These are phyloP conservation scores for Epirrhoe tristata DNA, from an alignment of 2,888 invertebrate species.

Conservation along the genomic window DNA sequence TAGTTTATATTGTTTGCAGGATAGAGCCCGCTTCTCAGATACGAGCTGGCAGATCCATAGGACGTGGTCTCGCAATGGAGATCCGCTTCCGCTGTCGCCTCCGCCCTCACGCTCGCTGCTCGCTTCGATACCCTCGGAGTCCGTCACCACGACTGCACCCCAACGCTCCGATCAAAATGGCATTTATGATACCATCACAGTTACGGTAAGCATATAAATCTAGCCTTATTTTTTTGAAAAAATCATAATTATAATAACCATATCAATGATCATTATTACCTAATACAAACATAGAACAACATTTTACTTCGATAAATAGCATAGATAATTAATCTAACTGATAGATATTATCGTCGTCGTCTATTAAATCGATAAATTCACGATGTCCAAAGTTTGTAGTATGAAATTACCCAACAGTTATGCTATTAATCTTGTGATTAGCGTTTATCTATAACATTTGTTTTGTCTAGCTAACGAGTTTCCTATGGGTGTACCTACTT, in stretches of 20 bases:
- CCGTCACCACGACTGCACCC: conserved; percentile 54
- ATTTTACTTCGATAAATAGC: background rate
- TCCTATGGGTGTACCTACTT: conserved; percentile 40
- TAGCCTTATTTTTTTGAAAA: too few relatives aligned
- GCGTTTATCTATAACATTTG: conserved; percentile 47
- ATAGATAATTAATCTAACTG: background rate
- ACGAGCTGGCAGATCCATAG: conserved; percentile 91
- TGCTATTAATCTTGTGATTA: conserved; percentile 41
- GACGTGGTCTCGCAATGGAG: conserved; percentile 86
- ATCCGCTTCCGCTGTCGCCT: conserved; percentile 73
- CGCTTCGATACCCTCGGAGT: conserved; percentile 56
- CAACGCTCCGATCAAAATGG: conserved; percentile 71
- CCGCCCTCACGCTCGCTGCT: conserved; percentile 62
- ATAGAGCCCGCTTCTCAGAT: conserved; percentile 89
- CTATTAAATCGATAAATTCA: conserved; percentile 1
- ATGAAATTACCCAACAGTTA: conserved; percentile 7
- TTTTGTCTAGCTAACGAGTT: conserved; percentile 39
- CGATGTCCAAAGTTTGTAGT: background rate
- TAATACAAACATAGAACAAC: background rate
- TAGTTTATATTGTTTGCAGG: conserved; percentile 72
- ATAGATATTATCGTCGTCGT: background rate
- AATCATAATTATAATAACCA: too few relatives aligned
- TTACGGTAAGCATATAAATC: conserved; percentile 72
- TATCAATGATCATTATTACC: background rate
- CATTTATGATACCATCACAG: conserved; percentile 82